Base-by-base conservation (phyloP, 2,113 vertebrate species). In the Shinisaurus crocodilurus region DNA sequence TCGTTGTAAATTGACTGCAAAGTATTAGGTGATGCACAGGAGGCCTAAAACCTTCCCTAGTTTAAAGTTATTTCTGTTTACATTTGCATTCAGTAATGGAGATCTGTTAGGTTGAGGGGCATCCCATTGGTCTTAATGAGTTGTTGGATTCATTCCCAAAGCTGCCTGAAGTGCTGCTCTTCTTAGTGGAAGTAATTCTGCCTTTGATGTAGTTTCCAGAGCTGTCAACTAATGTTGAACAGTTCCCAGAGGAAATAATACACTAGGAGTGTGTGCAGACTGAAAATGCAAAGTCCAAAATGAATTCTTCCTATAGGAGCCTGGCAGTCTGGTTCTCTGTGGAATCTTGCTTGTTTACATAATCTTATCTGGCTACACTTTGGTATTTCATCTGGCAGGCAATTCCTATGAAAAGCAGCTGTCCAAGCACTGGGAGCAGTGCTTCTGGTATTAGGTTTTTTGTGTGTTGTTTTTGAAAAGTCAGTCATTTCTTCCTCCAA, bases 311-410 rank as follows among this genome's bases (percentile, higher is more conserved):
- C 93, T 96, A 95, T 95, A 96, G 94, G 92, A 96, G 95, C 89
- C 96, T 97, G 94, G 91, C 93, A 95, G 94, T 96, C 92, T 95
- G 93, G 93, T 95, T 88, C 91, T 95, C 94, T 94, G 85, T 95
- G 96, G 96, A 96, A 96, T 96, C 93, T 89, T 84, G 90, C 93
- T 96, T 97, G 96, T 97, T 97, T 97, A 96, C 95, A 96, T 91
- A 97, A 95, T 95, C 95, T 95, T 96, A 96, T 97, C 96, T 97
- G 95, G 95, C 96, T 95, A 95, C 95, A 94, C 93, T 91, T 94
- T 96, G 96, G 96, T 96, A 97, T 97, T 97, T 96, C 94, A 95
- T 96, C 96, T 97, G 96, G 95, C 95, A 95, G 94, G 89, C 95
- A 94, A 88, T 91, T 95, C 94, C 94, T 95, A 95, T 95, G 95